Percentiles rank a stretch among this genome's conserved stretches.
Conservation (phyloP, 1,140 invertebrate species). For the Hycleus cichorii region DNA sequence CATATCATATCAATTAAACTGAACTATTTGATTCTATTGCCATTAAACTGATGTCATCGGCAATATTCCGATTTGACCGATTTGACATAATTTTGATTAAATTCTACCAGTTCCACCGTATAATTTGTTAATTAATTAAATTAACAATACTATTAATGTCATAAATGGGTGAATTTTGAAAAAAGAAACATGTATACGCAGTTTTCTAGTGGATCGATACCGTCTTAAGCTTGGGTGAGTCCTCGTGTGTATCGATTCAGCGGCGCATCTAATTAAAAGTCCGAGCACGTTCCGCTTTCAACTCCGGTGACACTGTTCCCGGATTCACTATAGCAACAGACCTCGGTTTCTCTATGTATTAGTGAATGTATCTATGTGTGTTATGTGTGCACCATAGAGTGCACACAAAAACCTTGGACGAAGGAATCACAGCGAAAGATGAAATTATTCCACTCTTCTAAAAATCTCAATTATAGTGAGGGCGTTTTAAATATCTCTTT, state of each 20-base stretch:
- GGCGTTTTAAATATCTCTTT: too few relatives aligned
- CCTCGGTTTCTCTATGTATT: not conserved
- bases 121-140: too few relatives aligned
- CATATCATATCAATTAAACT: too few relatives aligned
- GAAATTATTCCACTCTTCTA: too few relatives aligned
- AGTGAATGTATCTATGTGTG: not conserved
- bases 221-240: slow-evolving; percentile 19
- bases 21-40: too few relatives aligned
- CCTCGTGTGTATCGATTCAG: slow-evolving; percentile 33
- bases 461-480: too few relatives aligned
- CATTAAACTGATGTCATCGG: too few relatives aligned
- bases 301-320: slow-evolving; percentile 39
- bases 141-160: too few relatives aligned
- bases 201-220: slow-evolving; percentile 8
- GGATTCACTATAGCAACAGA: slow-evolving; percentile 25
- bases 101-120: too few relatives aligned
- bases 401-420: slow-evolving; percentile 11
- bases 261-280: slow-evolving; percentile 39
- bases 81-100: too few relatives aligned
- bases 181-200: not conserved
- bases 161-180: too few relatives aligned
- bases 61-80: too few relatives aligned
- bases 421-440: not conserved
- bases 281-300: slow-evolving; percentile 35
- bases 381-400: not conserved